Evolutionary conservation across 2,113 vertebrate species (phyloP), one percentile per base, ranked within the genome.

Genomic region (Otis tarda): DNA sequence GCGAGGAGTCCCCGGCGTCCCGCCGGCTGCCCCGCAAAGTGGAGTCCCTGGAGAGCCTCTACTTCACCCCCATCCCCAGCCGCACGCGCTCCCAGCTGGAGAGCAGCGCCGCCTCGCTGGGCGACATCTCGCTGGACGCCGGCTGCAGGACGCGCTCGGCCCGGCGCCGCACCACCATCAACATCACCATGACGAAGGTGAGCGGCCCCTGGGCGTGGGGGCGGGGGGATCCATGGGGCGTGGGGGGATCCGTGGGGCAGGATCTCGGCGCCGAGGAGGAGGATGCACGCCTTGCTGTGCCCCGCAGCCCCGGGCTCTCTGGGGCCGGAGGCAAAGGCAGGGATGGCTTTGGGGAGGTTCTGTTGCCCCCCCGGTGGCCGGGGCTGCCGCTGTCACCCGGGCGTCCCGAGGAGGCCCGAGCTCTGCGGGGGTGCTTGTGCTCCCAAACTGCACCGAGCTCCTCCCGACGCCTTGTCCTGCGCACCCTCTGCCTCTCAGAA

Each of bases 111-210:
- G 89, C 87, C 17, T 98, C 98, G 31, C 31, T 97, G 17, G 95
- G 93, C 0, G 98, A 98, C 11, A 92, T 98, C 41, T 97, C 94
- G 1, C 87, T 98, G 2, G 97, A 98, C 45, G 98, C 98, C 0
- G 84, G 97, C 22, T 92, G 93, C 64, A 98, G 97, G 87, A 98
- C 98, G 4, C 98, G 98, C 28, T 98, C 98, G 0, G 98, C 98
- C 1, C 98, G 98, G 30, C 98, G 98, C 52, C 98, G 98, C 55
- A 99, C 99, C 65, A 98, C 98, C 96, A 98, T 99, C 97, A 98
- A 98, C 96, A 98, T 98, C 96, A 98, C 98, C 79, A 97, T 99
- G 99, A 98, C 97, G 18, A 99, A 99, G 98, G 99, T 99, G 97
- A 95, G 69, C 12, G 6, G 60, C 41, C 61, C 14, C 25, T 5